phyloP scores from a whole-genome alignment of 1,140 invertebrate species.

The Plectrocnemia conspersa region DNA sequence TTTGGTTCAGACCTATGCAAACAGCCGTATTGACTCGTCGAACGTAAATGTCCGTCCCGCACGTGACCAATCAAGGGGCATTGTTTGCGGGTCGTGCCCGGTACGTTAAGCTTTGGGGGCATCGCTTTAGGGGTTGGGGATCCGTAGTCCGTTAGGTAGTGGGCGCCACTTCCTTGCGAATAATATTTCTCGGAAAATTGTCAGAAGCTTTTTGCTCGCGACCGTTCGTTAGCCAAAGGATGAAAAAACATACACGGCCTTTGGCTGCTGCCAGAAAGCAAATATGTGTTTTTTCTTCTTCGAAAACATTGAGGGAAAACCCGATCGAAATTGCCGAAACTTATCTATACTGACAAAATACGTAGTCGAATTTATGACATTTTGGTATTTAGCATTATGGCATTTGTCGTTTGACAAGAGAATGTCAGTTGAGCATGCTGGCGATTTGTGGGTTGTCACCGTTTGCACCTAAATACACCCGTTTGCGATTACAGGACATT shows the following conservation, averaged over 20 bases:
- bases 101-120: background rate
- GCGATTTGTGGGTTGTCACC: too few species aligned
- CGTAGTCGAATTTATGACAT: too few species aligned
- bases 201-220: constrained; percentile 14
- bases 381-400: too few species aligned
- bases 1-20: constrained; percentile 6
- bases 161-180: constrained; percentile 12
- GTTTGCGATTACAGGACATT: too few species aligned
- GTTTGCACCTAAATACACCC: too few species aligned
- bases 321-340: too few species aligned
- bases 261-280: too few species aligned
- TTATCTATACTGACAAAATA: too few species aligned
- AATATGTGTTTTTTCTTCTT: too few species aligned
- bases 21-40: constrained; percentile 6
- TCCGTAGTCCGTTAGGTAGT: background rate
- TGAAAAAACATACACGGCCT: background rate
- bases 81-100: constrained; percentile 27
- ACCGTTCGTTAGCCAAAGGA: constrained; percentile 17
- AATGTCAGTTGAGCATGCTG: too few species aligned
- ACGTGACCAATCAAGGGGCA: constrained; percentile 29
- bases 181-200: constrained; percentile 20
- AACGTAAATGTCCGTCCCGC: constrained; percentile 22
- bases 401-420: too few species aligned
- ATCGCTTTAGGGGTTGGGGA: background rate
- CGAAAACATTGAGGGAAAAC: too few species aligned